Base-by-base conservation (phyloP, 1,140 invertebrate species). In the Mylabris phalerata region DNA sequence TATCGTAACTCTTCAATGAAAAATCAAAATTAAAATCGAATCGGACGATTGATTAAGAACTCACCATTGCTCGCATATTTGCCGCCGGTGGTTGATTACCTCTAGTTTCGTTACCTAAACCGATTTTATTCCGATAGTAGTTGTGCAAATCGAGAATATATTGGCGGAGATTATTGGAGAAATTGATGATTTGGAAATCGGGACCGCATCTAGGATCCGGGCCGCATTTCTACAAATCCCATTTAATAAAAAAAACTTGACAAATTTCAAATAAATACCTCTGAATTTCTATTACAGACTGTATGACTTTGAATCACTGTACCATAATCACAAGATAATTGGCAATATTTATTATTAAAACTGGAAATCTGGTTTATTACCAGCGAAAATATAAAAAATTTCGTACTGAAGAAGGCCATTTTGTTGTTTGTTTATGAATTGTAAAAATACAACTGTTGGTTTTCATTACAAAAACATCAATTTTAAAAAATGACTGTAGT, bases 21-120 rank as follows among this genome's bases (percentile, higher is more conserved):
- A n/a, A n/a, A n/a, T n/a, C n/a, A n/a, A n/a, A n/a, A 10, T 19
- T 19, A 19, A 9, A 32, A 10, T 41, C 19, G 0, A 42, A 42
- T 42, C 9, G 41, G 1, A n/a, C 2, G 46, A 13, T 46, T 1
- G 24, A 3, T 11, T 45, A 1, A 38, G 9, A 32, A 43, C 67
- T 68, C 71, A 82, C 80, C 75, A 82, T 59, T 65, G 76, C 70
- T 66, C 68, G 73, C 80, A 83, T 82, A 60, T 78, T 77, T 32
- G 73, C 65, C 0, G 78, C 79, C 7, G 73, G 74, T 55, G 81
- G 80, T 40, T 77, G 74, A 11, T 57, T 67, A 48, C 78, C 77
- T 55, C 75, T 66, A 3, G 61, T 71, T 63, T 82, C 77, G 43
- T 73, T 62, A 2, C 78, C 78, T 7, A 51, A 69, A 0, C 79